Evolutionary conservation across 2,888 invertebrate species (phyloP), one percentile per base, ranked within the genome.

Genomic region (Acanthacorydalis orientalis): DNA sequence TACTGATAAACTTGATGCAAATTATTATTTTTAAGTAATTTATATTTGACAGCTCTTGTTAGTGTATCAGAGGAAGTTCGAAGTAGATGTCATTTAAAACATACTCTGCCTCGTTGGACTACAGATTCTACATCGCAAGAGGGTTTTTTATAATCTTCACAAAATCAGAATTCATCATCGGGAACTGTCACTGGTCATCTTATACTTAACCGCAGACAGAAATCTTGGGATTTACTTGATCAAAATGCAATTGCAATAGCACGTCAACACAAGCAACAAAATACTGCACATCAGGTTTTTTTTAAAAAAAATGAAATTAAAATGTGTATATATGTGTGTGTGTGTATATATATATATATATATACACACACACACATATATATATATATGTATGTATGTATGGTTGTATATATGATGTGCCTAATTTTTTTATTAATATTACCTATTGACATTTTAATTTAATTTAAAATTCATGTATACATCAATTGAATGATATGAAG

Each of bases 51-150:
- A 81, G 97, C 97, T 14, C 65, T 97, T 53, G 90, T 97, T 23
- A 88, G 95, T 9, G 90, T 93, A 38, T 95, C 95, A 1, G 97
- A 97, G 64, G 97, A 97, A 68, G 97, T 97, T 0, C 72, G 95
- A 43, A 93, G 90, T 47, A 77, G 96, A 2, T 97, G 96, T 61
- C 95, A 93, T 66, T 83, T 95, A 43, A 90, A 92, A 59, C 88
- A 92, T 62, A 81, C 87, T 0, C 65, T 87, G 15, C 78, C 81
- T 0, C 75, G 81, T 52, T 80, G 78, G 72, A 65, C 78, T 52
- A 73, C 78, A 0, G 85, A 84, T 60, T 72, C 78, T 48, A 73
- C 75, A 42, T 67, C 68, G 43, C 65, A 68, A 51, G 73, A 74
- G 49, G 65, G 63, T 55, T 68, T 65, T 50, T 38, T 56, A 23